A percentile compares a stretch with the other conserved stretches of the same genome.
Evolutionary conservation across 2,113 vertebrate genomes (phyloP).

Genomic region (Coptodon bakossiorum): DNA sequence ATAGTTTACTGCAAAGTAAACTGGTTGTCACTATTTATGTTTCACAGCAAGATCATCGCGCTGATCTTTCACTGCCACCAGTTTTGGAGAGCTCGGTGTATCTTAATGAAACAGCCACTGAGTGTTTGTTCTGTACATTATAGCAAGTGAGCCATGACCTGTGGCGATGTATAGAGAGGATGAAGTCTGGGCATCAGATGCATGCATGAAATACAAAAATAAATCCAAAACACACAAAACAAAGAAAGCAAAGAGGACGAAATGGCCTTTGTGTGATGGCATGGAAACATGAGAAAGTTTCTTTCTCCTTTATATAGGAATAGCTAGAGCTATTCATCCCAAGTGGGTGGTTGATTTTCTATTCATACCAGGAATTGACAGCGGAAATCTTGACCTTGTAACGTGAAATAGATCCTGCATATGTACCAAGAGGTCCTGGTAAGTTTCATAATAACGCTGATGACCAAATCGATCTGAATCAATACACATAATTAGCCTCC

Average conservation of each 20-base stretch:
- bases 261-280: neutral
- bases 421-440: neutral
- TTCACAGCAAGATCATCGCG: neutral
- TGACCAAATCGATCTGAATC: slow-evolving; percentile 43
- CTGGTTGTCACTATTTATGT: neutral
- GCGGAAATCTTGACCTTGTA: neutral
- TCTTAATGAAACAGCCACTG: neutral
- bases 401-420: slow-evolving; percentile 22
- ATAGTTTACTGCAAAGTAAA: neutral
- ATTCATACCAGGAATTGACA: neutral
- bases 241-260: neutral
- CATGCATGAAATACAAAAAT: neutral
- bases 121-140: neutral
- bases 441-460: slow-evolving; percentile 24
- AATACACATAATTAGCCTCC: slow-evolving; percentile 37
- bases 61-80: neutral
- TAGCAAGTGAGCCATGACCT: neutral
- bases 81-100: neutral
- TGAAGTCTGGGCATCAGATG: neutral
- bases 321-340: neutral
- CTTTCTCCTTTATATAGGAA: neutral
- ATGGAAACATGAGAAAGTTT: neutral
- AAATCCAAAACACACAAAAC: neutral
- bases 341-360: neutral
- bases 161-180: neutral